Base-by-base conservation (phyloP, 2,797 vertebrate species). In the Mormyrus hasselquistii region DNA sequence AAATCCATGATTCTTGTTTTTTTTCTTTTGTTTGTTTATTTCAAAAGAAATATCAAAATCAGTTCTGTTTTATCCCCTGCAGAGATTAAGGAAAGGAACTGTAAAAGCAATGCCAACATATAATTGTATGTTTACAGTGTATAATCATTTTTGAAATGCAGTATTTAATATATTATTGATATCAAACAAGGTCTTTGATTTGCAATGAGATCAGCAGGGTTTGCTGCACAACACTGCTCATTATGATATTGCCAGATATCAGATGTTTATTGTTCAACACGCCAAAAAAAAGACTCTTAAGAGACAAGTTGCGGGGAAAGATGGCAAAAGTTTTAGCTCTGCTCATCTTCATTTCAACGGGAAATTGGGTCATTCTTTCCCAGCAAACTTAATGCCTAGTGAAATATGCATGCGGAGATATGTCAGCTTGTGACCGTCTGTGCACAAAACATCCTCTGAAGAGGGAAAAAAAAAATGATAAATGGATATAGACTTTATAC, bases 121-220 rank as follows among this genome's bases (percentile, higher is more conserved):
- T 86, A 53, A 86, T 86, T 86, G 84, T 50, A 50, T 52, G 84
- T 53, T 86, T 53, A 86, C 50, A 83, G 47, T 86, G 84, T 86
- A 83, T 50, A 83, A 83, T 44, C n/a, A 22, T 83, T 44, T 83
- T 83, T 47, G 41, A 83, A 83, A 83, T n/a, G n/a, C 7, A 83
- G 79, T 47, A 50, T 83, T 83, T 83, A 83, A 83, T 83, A 83
- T 50, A 83, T 83, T 83, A 83, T 83, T 83, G 79, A 83, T 83
- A 83, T 50, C 47, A 47, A 83, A 83, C 47, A 34, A 86, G 84
- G 69, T 16, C 69, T 86, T 86, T 86, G 47, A 83, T 83, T 83
- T 83, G n/a, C 47, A 22, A 3, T 2, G 79, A n/a, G n/a, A 16
- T 55, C 47, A 53, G 79, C 25, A 53, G 84, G 47, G 47, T 34